Evolutionary conservation across 2,797 vertebrate species (phyloP), one percentile per base, ranked within the genome.

Genomic region (Poecile montanus): DNA sequence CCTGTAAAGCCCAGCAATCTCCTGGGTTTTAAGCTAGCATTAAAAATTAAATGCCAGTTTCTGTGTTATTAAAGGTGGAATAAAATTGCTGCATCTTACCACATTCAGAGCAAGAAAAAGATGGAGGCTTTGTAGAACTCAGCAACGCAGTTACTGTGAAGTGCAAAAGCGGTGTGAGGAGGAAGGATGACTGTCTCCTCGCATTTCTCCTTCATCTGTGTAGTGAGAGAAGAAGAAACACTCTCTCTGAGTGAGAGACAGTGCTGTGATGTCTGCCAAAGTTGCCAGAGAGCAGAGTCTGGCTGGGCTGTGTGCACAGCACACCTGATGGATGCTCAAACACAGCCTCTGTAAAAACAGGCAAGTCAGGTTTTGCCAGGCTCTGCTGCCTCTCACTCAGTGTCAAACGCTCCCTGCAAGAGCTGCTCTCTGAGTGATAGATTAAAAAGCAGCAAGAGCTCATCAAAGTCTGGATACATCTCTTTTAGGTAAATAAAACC

Each of bases 11-110:
- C 36, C 62, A 60, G 84, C 42, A 89, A 27, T 61, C 44, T 47
- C 75, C 65, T 62, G 84, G 54, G 74, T 67, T 78, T 91, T 68
- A 75, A 75, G 47, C 44, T 61, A 91, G 67, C 79, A 93, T 91
- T 88, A 92, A 94, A 96, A 90, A 88, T 84, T 86, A 81, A 95
- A 86, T 72, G 47, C 88, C 40, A 56, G 70, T 54, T 89, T 77
- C 70, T 30, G 27, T 57, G 56, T 72, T 88, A 81, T 66, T 94
- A 91, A 81, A 91, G 34, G 60, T 70, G 56, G 54, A 60, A 63
- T 79, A n/a, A 90, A 89, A 94, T 26, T 44, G 25, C 77, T 77
- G 17, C 6, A 2, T 60, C 29, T 61, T 48, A 16, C 26, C 29
- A 18, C 8, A 2, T 19, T 91, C 32, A 60, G 57, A 71, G 63